phyloP scores from a whole-genome alignment of 2,797 vertebrate genomes.

The Sebastes hopkinsi region DNA sequence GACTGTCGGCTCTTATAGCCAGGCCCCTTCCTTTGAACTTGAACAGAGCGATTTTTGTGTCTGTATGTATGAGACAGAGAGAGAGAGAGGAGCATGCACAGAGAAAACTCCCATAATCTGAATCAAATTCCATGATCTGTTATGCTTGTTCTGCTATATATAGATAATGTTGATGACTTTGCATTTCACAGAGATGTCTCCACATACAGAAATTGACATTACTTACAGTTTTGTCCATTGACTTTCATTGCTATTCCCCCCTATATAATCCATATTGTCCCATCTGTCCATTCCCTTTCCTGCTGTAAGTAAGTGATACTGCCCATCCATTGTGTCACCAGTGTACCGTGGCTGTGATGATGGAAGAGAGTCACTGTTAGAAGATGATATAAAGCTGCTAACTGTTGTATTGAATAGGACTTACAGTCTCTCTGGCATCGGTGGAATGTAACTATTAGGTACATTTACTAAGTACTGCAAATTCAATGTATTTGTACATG shows the following conservation, averaged over 20 bases:
- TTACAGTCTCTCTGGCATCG: neutral
- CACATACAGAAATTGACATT: neutral
- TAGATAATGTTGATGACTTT: neutral
- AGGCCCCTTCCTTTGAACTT: constrained; percentile 68
- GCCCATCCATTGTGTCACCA: neutral
- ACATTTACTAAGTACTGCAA: neutral
- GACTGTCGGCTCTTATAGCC: constrained; percentile 48
- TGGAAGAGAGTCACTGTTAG: constrained; percentile 12
- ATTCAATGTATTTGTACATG: neutral
- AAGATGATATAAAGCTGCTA: neutral
- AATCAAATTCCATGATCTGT: neutral
- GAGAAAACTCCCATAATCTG: neutral
- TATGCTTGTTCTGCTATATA: neutral
- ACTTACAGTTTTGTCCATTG: neutral
- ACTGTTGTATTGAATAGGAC: neutral
- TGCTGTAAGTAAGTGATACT: constrained; percentile 28
- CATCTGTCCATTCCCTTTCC: neutral
- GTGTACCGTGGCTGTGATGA: neutral
- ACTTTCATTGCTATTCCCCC: neutral
- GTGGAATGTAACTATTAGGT: neutral
- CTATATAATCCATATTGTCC: neutral
- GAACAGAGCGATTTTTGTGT: constrained; percentile 61
- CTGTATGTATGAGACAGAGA: constrained; percentile 8
- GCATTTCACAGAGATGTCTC: neutral
- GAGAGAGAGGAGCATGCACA: neutral